phyloP scores from a whole-genome alignment of 2,113 vertebrate genomes.

The Haliaeetus leucogaster region DNA sequence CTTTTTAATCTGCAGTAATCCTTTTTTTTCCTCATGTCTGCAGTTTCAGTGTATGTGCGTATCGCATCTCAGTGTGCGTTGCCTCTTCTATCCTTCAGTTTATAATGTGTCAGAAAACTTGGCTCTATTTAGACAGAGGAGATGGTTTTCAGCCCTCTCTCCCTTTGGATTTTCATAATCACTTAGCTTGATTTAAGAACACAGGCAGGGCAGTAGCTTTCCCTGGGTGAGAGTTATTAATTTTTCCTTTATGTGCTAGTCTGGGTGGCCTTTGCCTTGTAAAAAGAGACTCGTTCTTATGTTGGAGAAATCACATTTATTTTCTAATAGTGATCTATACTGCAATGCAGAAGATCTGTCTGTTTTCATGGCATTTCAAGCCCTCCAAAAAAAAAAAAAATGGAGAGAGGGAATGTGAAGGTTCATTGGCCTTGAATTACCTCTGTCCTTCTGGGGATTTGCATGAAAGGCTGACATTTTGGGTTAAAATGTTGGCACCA shows the following conservation, averaged over 20 bases:
- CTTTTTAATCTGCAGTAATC: not conserved
- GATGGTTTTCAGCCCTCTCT: not conserved
- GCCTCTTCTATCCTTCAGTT: not conserved
- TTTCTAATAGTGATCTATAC: not conserved
- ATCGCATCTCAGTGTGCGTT: not conserved
- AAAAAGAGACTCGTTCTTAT: not conserved
- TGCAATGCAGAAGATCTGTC: not conserved
- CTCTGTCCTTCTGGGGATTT: not conserved
- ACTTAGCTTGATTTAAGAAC: not conserved
- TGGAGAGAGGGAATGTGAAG: not conserved
- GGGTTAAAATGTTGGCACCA: not conserved
- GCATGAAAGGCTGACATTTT: not conserved
- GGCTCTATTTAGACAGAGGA: not conserved
- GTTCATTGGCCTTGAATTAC: not conserved
- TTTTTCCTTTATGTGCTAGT: not conserved
- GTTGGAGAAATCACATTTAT: not conserved
- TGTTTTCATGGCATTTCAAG: not conserved
- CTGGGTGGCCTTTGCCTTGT: not conserved
- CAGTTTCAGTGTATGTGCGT: rapidly evolving
- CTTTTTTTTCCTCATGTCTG: not conserved
- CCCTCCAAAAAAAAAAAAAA: not conserved
- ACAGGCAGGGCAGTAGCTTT: not conserved
- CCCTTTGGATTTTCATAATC: not conserved
- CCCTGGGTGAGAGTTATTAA: not conserved
- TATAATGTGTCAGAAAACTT: not conserved